Evolutionary conservation across 1,140 invertebrate species (phyloP).

Genomic region (Pararge aegeria): DNA sequence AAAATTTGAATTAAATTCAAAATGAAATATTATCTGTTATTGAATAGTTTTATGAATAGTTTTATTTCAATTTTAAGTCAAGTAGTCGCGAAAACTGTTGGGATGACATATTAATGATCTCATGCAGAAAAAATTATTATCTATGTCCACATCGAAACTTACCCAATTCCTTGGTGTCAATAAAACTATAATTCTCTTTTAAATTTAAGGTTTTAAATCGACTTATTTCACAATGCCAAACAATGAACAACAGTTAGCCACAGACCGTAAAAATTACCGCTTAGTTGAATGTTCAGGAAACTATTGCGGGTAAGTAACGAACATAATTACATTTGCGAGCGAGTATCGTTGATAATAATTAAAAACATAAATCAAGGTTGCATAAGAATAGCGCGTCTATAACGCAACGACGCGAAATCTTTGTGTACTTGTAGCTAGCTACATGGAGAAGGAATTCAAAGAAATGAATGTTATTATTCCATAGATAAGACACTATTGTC

Average conservation of each 20-base stretch:
- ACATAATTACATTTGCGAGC: neutral
- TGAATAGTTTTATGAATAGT: constrained; percentile 1
- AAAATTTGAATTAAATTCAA: no score
- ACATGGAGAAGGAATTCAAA: neutral
- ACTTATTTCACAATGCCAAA: neutral
- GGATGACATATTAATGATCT: constrained; percentile 9
- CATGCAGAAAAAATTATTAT: constrained; percentile 16
- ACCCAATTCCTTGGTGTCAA: constrained; percentile 31
- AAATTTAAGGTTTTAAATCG: constrained; percentile 2
- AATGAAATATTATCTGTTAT: no score
- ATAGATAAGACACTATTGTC: neutral
- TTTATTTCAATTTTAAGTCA: constrained; percentile 15
- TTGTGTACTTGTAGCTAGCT: neutral
- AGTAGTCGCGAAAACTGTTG: constrained; percentile 12
- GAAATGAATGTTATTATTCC: neutral
- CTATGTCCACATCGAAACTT: constrained; percentile 23
- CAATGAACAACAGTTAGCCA: neutral
- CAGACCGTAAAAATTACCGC: neutral
- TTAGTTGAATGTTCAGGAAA: constrained; percentile 15
- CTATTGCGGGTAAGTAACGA: constrained; percentile 14
- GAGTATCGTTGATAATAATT: constrained; percentile 12
- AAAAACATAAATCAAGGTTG: constrained; percentile 19
- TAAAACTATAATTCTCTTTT: constrained; percentile 6
- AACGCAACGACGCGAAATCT: constrained; percentile 5
- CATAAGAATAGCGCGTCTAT: constrained; percentile 3